Percentiles rank a stretch among this genome's conserved stretches.
phyloP scores from a whole-genome alignment of 2,888 invertebrate species.

The Gandaritis pyraliata region DNA sequence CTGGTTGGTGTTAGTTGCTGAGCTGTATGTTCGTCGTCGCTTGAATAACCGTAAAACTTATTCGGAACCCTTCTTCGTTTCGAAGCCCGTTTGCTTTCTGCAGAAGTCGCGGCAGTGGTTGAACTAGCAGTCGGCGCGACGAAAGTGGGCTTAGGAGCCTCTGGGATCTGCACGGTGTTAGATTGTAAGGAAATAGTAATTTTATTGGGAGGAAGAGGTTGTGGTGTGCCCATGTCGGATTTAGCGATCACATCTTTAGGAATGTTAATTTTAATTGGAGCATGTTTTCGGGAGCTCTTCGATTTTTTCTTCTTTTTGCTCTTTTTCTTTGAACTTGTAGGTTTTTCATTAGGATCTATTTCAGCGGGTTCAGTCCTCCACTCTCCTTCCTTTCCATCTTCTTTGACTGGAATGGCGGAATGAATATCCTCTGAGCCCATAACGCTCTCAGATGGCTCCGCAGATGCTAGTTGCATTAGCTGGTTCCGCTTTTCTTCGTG shows the following conservation, averaged over 20 bases:
- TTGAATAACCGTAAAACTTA: slow-evolving; percentile 94
- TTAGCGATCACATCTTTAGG: slow-evolving; percentile 78
- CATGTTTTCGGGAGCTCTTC: slow-evolving; percentile 74
- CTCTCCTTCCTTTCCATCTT: slow-evolving; percentile 43
- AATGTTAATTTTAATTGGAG: slow-evolving; percentile 85
- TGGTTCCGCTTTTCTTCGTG: slow-evolving; percentile 90
- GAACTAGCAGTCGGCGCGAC: slow-evolving; percentile 41
- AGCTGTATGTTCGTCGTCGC: slow-evolving; percentile 88
- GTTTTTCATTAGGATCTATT: slow-evolving; percentile 78
- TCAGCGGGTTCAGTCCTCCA: slow-evolving; percentile 40
- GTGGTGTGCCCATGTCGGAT: slow-evolving; percentile 57
- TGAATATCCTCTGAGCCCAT: slow-evolving; percentile 85
- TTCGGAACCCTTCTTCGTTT: slow-evolving; percentile 93
- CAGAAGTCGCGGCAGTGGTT: slow-evolving; percentile 55
- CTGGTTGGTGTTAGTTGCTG: slow-evolving; percentile 63
- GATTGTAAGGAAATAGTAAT: slow-evolving; percentile 81
- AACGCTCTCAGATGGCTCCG: slow-evolving; percentile 85
- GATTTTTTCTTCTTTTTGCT: slow-evolving; percentile 87
- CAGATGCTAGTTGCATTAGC: slow-evolving; percentile 85
- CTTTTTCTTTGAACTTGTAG: slow-evolving; percentile 86
- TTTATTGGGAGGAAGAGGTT: slow-evolving; percentile 68
- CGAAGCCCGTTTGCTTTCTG: slow-evolving; percentile 89
- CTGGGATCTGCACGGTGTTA: slow-evolving; percentile 79
- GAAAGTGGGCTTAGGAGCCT: slow-evolving; percentile 55
- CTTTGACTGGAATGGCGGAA: slow-evolving; percentile 83